phyloP scores from a whole-genome alignment of 2,797 vertebrate species.

The Sphaeramia orbicularis region DNA sequence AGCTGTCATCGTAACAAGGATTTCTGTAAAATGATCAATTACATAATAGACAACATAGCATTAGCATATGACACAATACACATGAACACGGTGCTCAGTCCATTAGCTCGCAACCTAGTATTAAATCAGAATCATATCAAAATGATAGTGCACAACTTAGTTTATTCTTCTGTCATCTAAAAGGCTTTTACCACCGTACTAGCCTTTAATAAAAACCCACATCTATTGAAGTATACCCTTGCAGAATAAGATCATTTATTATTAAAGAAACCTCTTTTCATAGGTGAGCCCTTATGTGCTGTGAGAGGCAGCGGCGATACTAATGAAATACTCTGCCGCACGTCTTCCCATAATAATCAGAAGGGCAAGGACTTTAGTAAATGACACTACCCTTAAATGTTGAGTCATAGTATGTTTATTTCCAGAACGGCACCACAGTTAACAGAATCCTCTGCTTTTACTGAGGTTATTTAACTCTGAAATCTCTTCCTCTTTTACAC shows the following conservation, averaged over 20 bases:
- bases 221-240: background rate
- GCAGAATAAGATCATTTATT: conserved; percentile 7
- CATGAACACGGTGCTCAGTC: conserved; percentile 3
- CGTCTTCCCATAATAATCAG: conserved; percentile 11
- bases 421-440: background rate
- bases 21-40: conserved; percentile 26
- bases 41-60: conserved; percentile 19
- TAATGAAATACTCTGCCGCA: conserved; percentile 14
- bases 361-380: conserved; percentile 7
- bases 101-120: background rate
- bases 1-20: background rate
- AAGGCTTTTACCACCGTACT: background rate
- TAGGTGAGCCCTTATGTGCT: conserved; percentile 15
- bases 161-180: background rate
- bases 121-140: conserved; percentile 16
- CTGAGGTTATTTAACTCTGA: background rate
- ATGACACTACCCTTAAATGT: background rate
- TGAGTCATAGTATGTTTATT: conserved; percentile 1
- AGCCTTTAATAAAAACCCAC: conserved; percentile 11
- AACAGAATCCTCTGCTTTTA: background rate
- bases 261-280: conserved; percentile 10
- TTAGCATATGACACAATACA: conserved; percentile 8
- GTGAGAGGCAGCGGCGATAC: conserved; percentile 5
- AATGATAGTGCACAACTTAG: background rate
- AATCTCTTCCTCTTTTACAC: background rate